Base-by-base conservation (phyloP, 1,140 invertebrate genomes). In the Pogonomyrmex barbatus region DNA sequence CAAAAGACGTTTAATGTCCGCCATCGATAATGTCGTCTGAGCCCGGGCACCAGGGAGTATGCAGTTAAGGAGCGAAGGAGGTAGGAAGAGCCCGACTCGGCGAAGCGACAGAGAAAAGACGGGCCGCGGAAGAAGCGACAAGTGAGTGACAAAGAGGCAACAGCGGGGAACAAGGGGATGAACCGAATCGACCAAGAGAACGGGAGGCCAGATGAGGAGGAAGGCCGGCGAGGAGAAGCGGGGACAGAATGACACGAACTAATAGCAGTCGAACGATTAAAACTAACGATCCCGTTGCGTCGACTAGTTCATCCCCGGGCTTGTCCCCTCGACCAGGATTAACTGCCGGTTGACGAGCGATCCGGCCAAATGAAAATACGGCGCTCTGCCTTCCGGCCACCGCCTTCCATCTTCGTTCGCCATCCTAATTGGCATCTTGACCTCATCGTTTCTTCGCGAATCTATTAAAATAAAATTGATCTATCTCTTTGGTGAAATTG, bases 201-300 rank as follows among this genome's bases (percentile, higher is more conserved):
- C n/a, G 42, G 24, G 65, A 47, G 65, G 39, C 24, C 5, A 68
- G 65, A 67, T 1, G n/a, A n/a, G 42, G 17, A 45, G 2, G 24
- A 63, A 8, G 70, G 24, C n/a, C 58, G 54, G 8, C 6, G 63
- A 30, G 58, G 24, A 42, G 4, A 54, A 12, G 4, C n/a, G 42
- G 10, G 24, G n/a, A 12, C 33, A 63, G 33, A 24, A 30, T 54
- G 75, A 65, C 56, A 65, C 47, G 90, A 89, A 89, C 88, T 91
- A 91, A 91, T 91, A 91, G 88, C 90, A 91, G 90, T 89, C 88
- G 85, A 91, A 91, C 90, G 90, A 91, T 91, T 91, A 91, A 91
- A 91, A 91, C 79, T 91, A 91, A 91, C 91, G 91, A 91, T 86
- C 91, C 88, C 91, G 68, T 88, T 88, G 91, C 87, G 88, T 89